A percentile compares a stretch with the other conserved stretches of the same genome.
Conservation (phyloP, 1,140 invertebrate genomes). For the Zaprionus ghesquierei region DNA sequence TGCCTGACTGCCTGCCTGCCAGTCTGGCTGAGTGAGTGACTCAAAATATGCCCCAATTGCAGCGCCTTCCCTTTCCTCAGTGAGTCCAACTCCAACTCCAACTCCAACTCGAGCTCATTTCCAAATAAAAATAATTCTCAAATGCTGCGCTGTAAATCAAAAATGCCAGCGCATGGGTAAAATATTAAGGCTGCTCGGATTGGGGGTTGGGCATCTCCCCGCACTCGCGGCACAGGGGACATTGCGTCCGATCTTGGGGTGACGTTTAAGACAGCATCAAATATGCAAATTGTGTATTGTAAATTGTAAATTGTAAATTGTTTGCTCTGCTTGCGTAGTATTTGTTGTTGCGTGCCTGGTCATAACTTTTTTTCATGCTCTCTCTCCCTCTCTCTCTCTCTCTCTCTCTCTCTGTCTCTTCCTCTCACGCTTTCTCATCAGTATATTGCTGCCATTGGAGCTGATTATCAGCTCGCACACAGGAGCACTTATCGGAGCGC, state of each 20-base stretch:
- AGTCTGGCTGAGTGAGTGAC: conserved; percentile 34
- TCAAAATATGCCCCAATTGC: conserved; percentile 35
- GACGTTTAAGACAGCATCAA: conserved; percentile 54
- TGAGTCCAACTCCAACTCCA: not conserved
- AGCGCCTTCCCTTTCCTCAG: conserved; percentile 25
- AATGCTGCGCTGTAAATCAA: conserved; percentile 67
- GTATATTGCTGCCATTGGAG: conserved; percentile 52
- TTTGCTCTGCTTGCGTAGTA: conserved; percentile 18
- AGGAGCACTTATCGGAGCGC: conserved; percentile 50
- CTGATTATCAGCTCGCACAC: conserved; percentile 51
- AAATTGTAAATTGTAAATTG: conserved; percentile 37
- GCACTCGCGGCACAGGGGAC: not conserved
- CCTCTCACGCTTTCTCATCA: not conserved
- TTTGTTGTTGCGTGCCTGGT: conserved; percentile 19
- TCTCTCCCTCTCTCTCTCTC: not conserved
- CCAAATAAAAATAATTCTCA: conserved; percentile 55
- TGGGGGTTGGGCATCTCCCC: not conserved
- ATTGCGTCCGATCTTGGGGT: not conserved
- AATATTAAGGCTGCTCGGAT: conserved; percentile 43
- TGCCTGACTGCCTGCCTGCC: conserved; percentile 18
- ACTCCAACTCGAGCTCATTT: conserved; percentile 20
- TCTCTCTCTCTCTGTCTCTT: not conserved
- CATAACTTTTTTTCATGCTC: conserved; percentile 44
- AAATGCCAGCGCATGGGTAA: conserved; percentile 60
- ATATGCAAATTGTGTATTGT: conserved; percentile 65